phyloP scores from a whole-genome alignment of 2,888 invertebrate species.

The Resseliella maxima region DNA sequence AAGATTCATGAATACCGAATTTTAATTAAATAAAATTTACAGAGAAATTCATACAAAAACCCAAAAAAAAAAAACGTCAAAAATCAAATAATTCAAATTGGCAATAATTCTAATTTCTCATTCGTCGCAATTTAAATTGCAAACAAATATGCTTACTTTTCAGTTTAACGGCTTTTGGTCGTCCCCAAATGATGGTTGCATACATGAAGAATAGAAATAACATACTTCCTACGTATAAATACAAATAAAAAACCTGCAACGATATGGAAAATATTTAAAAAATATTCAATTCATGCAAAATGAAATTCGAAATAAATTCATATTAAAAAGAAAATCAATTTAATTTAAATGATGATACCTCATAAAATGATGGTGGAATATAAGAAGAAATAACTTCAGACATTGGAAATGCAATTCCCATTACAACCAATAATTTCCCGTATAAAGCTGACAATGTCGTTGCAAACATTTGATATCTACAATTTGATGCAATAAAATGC shows the following conservation, averaged over 20 bases:
- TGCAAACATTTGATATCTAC: conserved; percentile 69
- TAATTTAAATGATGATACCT: conserved; percentile 70
- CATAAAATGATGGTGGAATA: conserved; percentile 93
- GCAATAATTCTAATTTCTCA: too few relatives aligned
- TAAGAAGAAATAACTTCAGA: conserved; percentile 95
- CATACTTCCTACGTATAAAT: conserved; percentile 88
- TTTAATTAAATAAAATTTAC: too few relatives aligned
- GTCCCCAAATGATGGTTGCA: conserved; percentile 78
- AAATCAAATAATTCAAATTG: too few relatives aligned
- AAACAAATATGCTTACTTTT: conserved; percentile 69
- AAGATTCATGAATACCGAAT: not conserved
- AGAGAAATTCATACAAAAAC: too few relatives aligned
- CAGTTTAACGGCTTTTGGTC: conserved; percentile 70
- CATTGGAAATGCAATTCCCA: conserved; percentile 96
- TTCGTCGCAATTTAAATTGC: too few relatives aligned
- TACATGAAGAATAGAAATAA: conserved; percentile 87
- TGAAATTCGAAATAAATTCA: too few relatives aligned
- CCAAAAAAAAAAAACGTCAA: too few relatives aligned
- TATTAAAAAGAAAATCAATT: conserved; percentile 56
- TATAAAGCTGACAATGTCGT: conserved; percentile 92
- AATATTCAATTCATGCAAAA: not conserved
- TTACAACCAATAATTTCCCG: conserved; percentile 91
- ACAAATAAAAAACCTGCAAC: conserved; percentile 84
- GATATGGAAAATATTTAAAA: conserved; percentile 59
- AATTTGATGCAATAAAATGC: not conserved